Evolutionary conservation across 1,140 invertebrate genomes (phyloP).

Genomic region (Aphelenchoides fujianensis): DNA sequence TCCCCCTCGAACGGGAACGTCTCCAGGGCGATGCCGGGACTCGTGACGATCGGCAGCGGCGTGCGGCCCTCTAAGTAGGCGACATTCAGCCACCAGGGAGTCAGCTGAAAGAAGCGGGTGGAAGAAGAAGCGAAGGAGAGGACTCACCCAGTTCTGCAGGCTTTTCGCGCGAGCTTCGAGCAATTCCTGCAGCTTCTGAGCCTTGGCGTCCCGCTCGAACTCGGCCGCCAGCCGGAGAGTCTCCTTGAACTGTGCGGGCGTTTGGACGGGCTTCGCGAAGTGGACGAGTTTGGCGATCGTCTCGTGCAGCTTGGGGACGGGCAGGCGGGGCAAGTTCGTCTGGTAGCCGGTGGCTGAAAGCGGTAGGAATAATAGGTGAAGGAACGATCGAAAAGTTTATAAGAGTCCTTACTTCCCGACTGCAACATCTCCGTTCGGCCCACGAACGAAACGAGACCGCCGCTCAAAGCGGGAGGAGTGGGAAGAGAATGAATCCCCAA

Average conservation of each 20-base stretch:
- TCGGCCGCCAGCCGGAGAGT: slow-evolving; percentile 34
- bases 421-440: not conserved
- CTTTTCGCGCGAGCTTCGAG: slow-evolving; percentile 47
- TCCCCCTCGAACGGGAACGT: slow-evolving; percentile 45
- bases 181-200: slow-evolving; percentile 41
- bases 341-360: slow-evolving; percentile 13
- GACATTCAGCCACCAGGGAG: slow-evolving; percentile 59
- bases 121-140: slow-evolving; percentile 10
- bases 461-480: not conserved
- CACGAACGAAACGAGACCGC: not conserved
- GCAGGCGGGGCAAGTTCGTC: slow-evolving; percentile 21
- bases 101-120: slow-evolving; percentile 42
- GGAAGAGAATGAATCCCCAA: not conserved
- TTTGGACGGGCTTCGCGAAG: slow-evolving; percentile 44
- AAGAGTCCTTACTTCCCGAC: not conserved
- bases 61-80: slow-evolving; percentile 53
- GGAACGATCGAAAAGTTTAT: too few species aligned
- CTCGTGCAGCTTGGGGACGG: slow-evolving; percentile 34
- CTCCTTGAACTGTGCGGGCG: slow-evolving; percentile 31
- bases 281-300: slow-evolving; percentile 43
- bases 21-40: slow-evolving; percentile 56
- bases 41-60: slow-evolving; percentile 56
- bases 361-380: not conserved
- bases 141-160: slow-evolving; percentile 55
- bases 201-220: slow-evolving; percentile 44